Base-by-base conservation (phyloP, 1,140 invertebrate species). In the Heliconius himera region DNA sequence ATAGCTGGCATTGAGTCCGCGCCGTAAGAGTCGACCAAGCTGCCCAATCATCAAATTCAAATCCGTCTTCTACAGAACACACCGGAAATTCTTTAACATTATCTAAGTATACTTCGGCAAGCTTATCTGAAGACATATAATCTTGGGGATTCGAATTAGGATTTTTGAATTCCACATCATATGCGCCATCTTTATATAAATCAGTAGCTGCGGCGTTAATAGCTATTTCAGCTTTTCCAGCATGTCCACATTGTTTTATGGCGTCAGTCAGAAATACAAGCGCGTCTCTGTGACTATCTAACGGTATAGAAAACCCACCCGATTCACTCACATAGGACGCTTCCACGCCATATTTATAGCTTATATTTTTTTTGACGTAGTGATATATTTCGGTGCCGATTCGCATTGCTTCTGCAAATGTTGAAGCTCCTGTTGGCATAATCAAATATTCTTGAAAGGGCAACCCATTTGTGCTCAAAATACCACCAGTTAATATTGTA, bases 401-500 rank as follows among this genome's bases (percentile, higher is more conserved):
- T 90, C 97, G 97, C 98, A 99, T 99, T 18, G 99, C 99, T 93
- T 99, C 98, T 8, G 96, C 97, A 94, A 99, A 99, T 56, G 96
- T 96, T 3, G 95, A 93, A 8, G 99, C 99, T 49, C 99, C 98
- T 82, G 95, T 95, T 16, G 98, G 98, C 76, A 99, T 94, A 81
- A 99, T 98, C 96, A 98, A 98, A 93, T 99, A 99, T 94, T 99
- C 99, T 95, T 99, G 99, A 98, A 99, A 99, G 78, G 99, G 99
- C 79, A 99, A 94, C 89, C 98, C 98, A 92, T 99, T 99, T 70
- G 98, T 99, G 88, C 99, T 98, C 89, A 99, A 98, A 74, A 97
- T 98, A 38, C 99, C 99, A 81, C 99, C 99, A 90, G 99, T 99
- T 90, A 99, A 98, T 29, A 99, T 98, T 89, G 99, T 99, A 91